A percentile compares a stretch with the other conserved stretches of the same genome.
These are phyloP conservation scores for Hoplostethus mediterraneus DNA, from an alignment of 2,797 vertebrate species.

Conservation along the genomic window DNA sequence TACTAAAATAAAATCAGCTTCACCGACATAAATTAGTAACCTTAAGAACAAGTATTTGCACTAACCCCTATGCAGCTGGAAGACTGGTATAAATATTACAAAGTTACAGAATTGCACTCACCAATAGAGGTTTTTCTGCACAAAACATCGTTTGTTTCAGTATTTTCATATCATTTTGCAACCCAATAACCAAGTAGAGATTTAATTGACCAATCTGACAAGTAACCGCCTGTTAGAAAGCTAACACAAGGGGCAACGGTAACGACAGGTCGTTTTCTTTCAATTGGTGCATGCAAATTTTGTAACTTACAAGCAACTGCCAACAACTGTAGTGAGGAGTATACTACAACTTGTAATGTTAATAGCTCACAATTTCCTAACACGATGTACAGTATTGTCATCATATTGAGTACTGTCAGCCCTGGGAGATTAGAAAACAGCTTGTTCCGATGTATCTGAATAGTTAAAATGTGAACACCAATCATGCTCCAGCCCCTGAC, in stretches of 20 bases:
- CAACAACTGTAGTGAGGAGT: no score
- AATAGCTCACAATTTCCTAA: no score
- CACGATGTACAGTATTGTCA: no score
- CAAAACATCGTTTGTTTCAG: neutral
- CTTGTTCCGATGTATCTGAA: no score
- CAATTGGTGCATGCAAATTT: neutral
- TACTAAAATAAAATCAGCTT: constrained; percentile 12
- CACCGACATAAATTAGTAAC: constrained; percentile 19
- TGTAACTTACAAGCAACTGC: no score
- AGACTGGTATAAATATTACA: neutral
- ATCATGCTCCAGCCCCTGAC: no score
- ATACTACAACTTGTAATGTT: no score
- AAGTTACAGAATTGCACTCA: neutral
- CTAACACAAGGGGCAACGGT: neutral
- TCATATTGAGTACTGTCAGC: no score
- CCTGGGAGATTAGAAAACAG: no score
- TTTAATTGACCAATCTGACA: no score
- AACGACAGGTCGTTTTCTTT: neutral
- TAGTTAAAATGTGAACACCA: no score
- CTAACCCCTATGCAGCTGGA: neutral
- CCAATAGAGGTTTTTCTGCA: constrained; percentile 7
- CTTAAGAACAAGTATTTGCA: constrained; percentile 21
- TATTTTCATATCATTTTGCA: neutral
- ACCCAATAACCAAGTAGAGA: no score
- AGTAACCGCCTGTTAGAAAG: neutral